Evolutionary conservation across 2,797 vertebrate species (phyloP), one percentile per base, ranked within the genome.

Genomic region (Hydrocynus forskahlii): DNA sequence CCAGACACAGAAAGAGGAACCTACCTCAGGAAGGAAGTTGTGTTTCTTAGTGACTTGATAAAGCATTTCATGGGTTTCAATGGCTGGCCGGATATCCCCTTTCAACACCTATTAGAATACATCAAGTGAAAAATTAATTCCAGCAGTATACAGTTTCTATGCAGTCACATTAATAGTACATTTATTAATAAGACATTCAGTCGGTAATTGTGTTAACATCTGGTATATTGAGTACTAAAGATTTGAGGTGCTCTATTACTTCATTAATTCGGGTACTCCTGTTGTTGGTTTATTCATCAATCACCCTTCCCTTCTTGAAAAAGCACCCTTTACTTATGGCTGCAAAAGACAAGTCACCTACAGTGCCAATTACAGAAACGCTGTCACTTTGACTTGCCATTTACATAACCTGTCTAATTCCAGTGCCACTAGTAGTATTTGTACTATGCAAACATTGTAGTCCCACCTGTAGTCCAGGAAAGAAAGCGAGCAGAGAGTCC

Each of bases 1-100:
- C 12, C 23, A 21, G 9, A 64, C 23, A 67, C 64, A 21, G 16
- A 21, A 62, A 69, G n/a, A 78, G 54, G 59, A 23, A 68, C 57
- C 84, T 95, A 99, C 98, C 97, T 99, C 98, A 21, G 98, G 98
- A 78, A 99, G 95, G 86, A 99, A 99, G 92, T 99, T 99, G 92
- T 99, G 98, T 86, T 99, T 99, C 92, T 99, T 98, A 87, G 97
- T 99, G 83, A 99, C 97, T 90, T 99, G 98, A 92, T 98, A 99
- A 55, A 99, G 89, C 98, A 99, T 99, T 94, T 99, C 97, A 76
- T 99, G 98, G 64, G 98, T 99, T 94, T 99, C 97, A 82, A 99
- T 99, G 82, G 98, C 97, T 80, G 98, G 98, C 7, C 97, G 95
- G 83, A 99, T 99, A 86, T 99, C 98, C 7, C 98, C 97, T 88